Conservation (phyloP, 2,888 invertebrate genomes). For the Lithosia quadra region DNA sequence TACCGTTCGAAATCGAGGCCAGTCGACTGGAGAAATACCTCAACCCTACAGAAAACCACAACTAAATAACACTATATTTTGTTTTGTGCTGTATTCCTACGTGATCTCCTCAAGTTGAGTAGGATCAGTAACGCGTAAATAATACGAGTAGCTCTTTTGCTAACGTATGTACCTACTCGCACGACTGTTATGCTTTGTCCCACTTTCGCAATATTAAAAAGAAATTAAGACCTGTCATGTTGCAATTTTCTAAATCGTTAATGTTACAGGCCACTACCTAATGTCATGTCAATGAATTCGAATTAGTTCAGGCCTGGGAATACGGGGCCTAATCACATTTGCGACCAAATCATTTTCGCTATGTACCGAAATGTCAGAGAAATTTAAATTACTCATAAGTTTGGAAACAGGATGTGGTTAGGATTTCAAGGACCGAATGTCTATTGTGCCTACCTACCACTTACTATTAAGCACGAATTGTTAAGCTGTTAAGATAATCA, state of each 20-base stretch:
- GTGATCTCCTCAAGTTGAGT: background rate
- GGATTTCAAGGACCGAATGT: background rate
- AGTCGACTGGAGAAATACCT: background rate
- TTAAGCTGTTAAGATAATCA: too few relatives aligned
- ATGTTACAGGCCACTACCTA: background rate
- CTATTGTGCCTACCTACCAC: background rate
- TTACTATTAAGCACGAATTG: background rate
- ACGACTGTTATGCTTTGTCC: background rate
- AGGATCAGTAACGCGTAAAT: background rate
- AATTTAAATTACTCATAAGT: background rate
- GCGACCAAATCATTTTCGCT: background rate
- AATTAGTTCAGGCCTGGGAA: too few relatives aligned
- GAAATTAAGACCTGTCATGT: too few relatives aligned
- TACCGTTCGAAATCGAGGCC: background rate
- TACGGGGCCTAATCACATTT: too few relatives aligned
- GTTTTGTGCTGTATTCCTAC: background rate
- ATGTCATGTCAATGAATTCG: too few relatives aligned
- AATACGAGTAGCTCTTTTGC: background rate
- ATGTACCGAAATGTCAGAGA: background rate
- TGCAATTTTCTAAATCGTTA: background rate
- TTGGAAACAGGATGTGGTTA: background rate
- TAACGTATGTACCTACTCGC: background rate
- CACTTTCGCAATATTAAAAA: too few relatives aligned
- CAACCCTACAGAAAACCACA: background rate
- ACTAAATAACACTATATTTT: background rate